A percentile compares a stretch with the other conserved stretches of the same genome.
These are phyloP conservation scores for Diarsia dahlii DNA, from an alignment of 2,888 invertebrate genomes.

Conservation along the genomic window DNA sequence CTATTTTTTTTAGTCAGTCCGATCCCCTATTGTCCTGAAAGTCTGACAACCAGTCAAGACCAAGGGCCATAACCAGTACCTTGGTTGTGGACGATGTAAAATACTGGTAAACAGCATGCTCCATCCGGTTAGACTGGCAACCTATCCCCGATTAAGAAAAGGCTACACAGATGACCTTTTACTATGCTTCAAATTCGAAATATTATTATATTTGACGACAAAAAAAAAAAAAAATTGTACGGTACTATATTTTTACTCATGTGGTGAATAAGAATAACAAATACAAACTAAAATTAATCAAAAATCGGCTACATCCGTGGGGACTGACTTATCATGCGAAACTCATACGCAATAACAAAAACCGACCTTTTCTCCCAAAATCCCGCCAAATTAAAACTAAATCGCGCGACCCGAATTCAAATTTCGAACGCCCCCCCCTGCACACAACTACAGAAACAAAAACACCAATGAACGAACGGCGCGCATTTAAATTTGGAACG, in stretches of 20 bases:
- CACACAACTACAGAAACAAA: slow-evolving; percentile 83
- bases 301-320: slow-evolving; percentile 43
- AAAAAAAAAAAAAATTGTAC: too few species aligned
- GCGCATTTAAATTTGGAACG: slow-evolving; percentile 82
- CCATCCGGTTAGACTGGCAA: not conserved
- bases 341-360: slow-evolving; percentile 79
- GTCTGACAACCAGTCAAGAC: not conserved
- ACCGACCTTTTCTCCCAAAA: slow-evolving; percentile 79
- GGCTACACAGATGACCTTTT: too few species aligned
- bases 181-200: not conserved
- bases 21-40: too few species aligned
- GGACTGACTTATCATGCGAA: slow-evolving; percentile 62
- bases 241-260: not conserved
- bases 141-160: not conserved
- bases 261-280: not conserved
- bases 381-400: slow-evolving; percentile 89
- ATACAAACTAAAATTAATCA: slow-evolving; percentile 25
- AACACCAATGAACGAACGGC: slow-evolving; percentile 84
- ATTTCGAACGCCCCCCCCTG: slow-evolving; percentile 74
- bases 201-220: not conserved
- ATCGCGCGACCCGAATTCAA: slow-evolving; percentile 88
- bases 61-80: not conserved
- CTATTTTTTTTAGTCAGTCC: too few species aligned
- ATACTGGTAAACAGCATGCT: not conserved
- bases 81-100: not conserved